These are phyloP conservation scores for Xenentodon cancila DNA, from an alignment of 2,797 vertebrate species.

Conservation along the genomic window DNA sequence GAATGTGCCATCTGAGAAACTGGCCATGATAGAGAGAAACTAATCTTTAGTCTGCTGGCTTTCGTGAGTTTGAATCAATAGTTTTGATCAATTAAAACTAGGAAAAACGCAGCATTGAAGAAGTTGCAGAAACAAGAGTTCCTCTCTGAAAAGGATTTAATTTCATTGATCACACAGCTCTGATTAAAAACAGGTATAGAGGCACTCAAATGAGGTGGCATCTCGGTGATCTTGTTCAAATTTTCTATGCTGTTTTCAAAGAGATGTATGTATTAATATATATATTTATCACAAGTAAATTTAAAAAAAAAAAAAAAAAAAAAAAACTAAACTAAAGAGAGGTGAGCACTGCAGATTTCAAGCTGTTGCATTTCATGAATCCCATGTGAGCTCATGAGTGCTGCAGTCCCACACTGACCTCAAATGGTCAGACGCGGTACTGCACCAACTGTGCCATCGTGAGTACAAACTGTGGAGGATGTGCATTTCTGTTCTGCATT, in stretches of 20 bases:
- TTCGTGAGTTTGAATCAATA: slow-evolving; percentile 57
- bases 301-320: slow-evolving; percentile 28
- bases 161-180: slow-evolving; percentile 48
- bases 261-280: not conserved
- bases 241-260: not conserved
- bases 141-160: slow-evolving; percentile 34
- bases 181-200: slow-evolving; percentile 42
- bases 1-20: slow-evolving; percentile 28
- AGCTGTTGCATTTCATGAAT: slow-evolving; percentile 27
- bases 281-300: not conserved
- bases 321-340: slow-evolving; percentile 50
- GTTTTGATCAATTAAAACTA: slow-evolving; percentile 64
- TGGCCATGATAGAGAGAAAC: slow-evolving; percentile 34
- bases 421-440: slow-evolving; percentile 60
- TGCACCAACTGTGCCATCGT: not conserved
- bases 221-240: not conserved
- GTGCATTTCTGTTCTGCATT: slow-evolving; percentile 4
- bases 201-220: slow-evolving; percentile 11
- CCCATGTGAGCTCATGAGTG: not conserved
- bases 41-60: slow-evolving; percentile 37
- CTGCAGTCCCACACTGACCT: slow-evolving; percentile 73
- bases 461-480: not conserved
- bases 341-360: slow-evolving; percentile 69
- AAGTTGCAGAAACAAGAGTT: slow-evolving; percentile 45
- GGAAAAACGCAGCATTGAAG: slow-evolving; percentile 51